Evolutionary conservation across 2,888 invertebrate genomes (phyloP).

Genomic region (Athalia cordata): DNA sequence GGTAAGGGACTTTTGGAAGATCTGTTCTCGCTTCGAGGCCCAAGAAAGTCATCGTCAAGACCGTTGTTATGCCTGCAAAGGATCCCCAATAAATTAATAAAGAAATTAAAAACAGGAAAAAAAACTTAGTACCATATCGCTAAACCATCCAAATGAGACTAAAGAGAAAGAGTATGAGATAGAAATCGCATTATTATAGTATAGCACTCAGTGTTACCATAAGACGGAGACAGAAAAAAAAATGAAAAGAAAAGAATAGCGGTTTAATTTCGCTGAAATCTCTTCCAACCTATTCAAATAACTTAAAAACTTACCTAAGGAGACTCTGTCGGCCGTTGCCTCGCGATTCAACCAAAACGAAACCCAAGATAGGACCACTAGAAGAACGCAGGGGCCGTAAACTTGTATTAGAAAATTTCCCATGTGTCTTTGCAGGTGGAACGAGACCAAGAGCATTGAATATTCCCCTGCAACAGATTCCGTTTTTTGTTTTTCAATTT

Average conservation of each 20-base stretch:
- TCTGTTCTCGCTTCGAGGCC: slow-evolving; percentile 88
- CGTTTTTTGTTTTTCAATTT: not conserved
- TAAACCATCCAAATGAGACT: too few relatives aligned
- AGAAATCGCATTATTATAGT: too few relatives aligned
- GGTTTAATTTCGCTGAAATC: slow-evolving; percentile 8
- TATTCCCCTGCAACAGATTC: slow-evolving; percentile 77
- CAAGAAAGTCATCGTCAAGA: slow-evolving; percentile 89
- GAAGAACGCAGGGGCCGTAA: slow-evolving; percentile 88
- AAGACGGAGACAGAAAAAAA: not conserved
- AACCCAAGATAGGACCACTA: slow-evolving; percentile 92
- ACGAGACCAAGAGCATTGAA: slow-evolving; percentile 84
- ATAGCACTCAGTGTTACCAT: too few relatives aligned
- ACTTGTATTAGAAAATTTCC: slow-evolving; percentile 92
- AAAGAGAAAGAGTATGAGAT: too few relatives aligned
- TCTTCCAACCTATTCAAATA: not conserved
- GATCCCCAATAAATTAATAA: slow-evolving; percentile 2
- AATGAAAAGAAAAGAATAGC: not conserved
- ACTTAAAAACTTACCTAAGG: slow-evolving; percentile 78
- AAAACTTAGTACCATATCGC: too few relatives aligned
- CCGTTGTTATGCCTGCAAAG: slow-evolving; percentile 84
- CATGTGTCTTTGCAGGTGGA: slow-evolving; percentile 87
- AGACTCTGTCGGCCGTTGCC: slow-evolving; percentile 88
- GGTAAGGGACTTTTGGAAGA: slow-evolving; percentile 89
- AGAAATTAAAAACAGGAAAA: too few relatives aligned
- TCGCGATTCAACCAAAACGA: slow-evolving; percentile 91